Percentiles rank a stretch among this genome's conserved stretches.
Evolutionary conservation across 1,140 invertebrate species (phyloP).

Genomic region (Lucilia cuprina): DNA sequence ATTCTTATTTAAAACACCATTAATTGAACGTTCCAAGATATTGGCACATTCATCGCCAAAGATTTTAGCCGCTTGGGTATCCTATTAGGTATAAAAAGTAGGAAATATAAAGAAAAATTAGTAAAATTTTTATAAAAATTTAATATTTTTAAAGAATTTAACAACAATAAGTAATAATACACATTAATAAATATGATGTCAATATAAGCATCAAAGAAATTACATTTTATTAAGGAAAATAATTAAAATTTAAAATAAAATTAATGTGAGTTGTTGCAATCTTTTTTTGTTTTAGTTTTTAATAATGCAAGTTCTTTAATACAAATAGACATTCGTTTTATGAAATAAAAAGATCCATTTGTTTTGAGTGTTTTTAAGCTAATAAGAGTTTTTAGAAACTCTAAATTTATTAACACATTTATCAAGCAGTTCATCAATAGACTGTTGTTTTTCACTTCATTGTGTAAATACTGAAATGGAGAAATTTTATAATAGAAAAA

Average conservation of each 20-base stretch:
- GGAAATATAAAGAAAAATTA: neutral
- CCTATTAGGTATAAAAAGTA: conserved; percentile 66
- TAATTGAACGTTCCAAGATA: conserved; percentile 92
- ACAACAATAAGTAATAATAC: neutral
- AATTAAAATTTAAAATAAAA: neutral
- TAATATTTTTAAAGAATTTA: neutral
- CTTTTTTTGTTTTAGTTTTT: neutral
- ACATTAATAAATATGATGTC: conserved; percentile 31
- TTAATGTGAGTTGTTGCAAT: neutral
- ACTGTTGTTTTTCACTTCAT: neutral
- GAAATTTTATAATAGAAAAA: conserved; percentile 26
- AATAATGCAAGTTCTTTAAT: conserved; percentile 37
- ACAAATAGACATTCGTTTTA: conserved; percentile 22
- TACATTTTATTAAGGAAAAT: conserved; percentile 21
- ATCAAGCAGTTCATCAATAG: neutral
- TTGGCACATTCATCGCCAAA: conserved; percentile 93
- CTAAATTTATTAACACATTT: neutral
- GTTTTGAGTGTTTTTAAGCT: conserved; percentile 20
- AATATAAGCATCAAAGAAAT: conserved; percentile 39
- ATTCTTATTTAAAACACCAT: conserved; percentile 86
- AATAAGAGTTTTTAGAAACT: conserved; percentile 15
- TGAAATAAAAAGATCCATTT: conserved; percentile 31
- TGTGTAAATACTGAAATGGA: neutral
- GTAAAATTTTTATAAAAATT: neutral
- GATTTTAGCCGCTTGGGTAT: conserved; percentile 87